phyloP scores from a whole-genome alignment of 2,888 invertebrate genomes.

The Drosophila planitibia region DNA sequence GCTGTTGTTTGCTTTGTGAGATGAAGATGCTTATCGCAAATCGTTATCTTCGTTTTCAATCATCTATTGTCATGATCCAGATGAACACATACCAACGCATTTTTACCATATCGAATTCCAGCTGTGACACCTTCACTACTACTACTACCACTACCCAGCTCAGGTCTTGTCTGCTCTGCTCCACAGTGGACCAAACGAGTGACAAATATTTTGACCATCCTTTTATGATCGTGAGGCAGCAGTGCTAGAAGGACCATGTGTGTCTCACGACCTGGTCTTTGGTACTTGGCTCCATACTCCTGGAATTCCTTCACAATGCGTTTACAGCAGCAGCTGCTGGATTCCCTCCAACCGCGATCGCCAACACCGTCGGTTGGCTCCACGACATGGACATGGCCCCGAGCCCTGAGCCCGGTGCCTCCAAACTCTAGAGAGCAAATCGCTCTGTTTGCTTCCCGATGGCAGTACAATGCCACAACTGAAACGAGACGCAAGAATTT shows the following conservation, averaged over 20 bases:
- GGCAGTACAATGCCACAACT: conserved; percentile 66
- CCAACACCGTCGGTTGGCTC: conserved; percentile 47
- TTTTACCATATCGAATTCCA: conserved; percentile 64
- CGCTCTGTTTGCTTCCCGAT: conserved; percentile 62
- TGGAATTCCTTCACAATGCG: conserved; percentile 68
- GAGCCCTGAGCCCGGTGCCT: conserved; percentile 1
- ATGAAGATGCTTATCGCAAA: conserved; percentile 37
- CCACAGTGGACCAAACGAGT: conserved; percentile 40
- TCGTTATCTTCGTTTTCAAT: conserved; percentile 46
- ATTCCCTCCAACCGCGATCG: conserved; percentile 48
- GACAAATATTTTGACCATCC: conserved; percentile 75
- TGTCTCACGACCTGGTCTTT: conserved; percentile 69
- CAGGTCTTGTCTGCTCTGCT: conserved; percentile 5
- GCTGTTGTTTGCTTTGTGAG: conserved; percentile 4
- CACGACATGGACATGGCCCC: conserved; percentile 30
- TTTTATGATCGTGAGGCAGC: conserved; percentile 78
- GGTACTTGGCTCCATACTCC: conserved; percentile 61
- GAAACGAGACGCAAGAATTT: conserved; percentile 75
- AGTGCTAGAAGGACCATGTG: conserved; percentile 53
- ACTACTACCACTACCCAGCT: conserved; percentile 18
- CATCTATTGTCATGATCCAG: conserved; percentile 59
- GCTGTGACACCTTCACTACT: conserved; percentile 54
- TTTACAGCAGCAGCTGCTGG: conserved; percentile 34
- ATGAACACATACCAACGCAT: conserved; percentile 52
- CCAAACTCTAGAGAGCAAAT: conserved; percentile 56